Base-by-base conservation (phyloP, 2,797 vertebrate species). In the Chaenodraco wilsoni region DNA sequence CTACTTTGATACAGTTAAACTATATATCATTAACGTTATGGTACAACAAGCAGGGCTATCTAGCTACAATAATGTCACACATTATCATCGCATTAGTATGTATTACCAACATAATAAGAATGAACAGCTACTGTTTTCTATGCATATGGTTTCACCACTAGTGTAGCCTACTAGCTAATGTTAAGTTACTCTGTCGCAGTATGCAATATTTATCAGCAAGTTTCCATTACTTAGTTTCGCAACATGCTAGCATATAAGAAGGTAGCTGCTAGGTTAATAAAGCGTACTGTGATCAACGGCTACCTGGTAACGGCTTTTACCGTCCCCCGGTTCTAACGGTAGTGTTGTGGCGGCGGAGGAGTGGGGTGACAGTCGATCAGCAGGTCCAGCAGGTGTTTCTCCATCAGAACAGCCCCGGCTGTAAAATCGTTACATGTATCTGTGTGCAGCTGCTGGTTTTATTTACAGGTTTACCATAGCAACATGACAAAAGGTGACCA, bases 401-500 rank as follows among this genome's bases (percentile, higher is more conserved):
- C 75, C 82, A 81, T 78, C 65, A 67, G 83, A 58, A 74, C 52
- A 9, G 17, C 41, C 45, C 43, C 4, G 27, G 51, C 12, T 60
- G n/a, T 57, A 50, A 27, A 1, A 37, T 37, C 33, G 8, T 6
- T 37, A 44, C 37, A 13, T 4, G 48, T 21, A 33, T 17, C 31
- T 56, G 46, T 46, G 52, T 52, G 7, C 44, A 12, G 23, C 50
- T 23, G 45, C 14, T 16, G 21, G 45, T 37, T 50, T 16, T 48
- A 40, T 50, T 16, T 48, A 40, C 49, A 33, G 45, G n/a, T 12
- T 65, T 37, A 51, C 23, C 33, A 37, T 37, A 65, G 46, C 51
- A 59, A 13, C 65, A 58, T 69, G 56, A 69, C 74, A 82, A 84
- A 81, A 72, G 57, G 73, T 78, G 73, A 62, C 81, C 84, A 86